A percentile compares a stretch with the other conserved stretches of the same genome.
Conservation (phyloP, 2,888 invertebrate species). For the Ischnura elegans region DNA sequence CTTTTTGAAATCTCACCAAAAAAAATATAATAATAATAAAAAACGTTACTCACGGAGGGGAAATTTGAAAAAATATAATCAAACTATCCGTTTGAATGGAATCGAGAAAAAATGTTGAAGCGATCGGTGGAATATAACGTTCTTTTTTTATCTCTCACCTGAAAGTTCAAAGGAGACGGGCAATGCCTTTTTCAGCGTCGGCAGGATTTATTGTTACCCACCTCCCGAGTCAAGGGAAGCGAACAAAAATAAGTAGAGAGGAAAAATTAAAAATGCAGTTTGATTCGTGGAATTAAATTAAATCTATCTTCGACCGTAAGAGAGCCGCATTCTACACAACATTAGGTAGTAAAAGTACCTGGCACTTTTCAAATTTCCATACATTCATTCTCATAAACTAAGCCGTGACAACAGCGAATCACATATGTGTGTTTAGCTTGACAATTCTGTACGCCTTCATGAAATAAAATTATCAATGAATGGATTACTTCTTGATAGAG, state of each 20-base stretch:
- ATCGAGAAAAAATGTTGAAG: not conserved
- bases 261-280: not conserved
- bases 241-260: not conserved
- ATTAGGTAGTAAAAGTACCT: not conserved
- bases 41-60: not conserved
- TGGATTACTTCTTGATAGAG: not conserved
- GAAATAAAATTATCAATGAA: not conserved
- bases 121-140: slow-evolving; percentile 25
- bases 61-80: not conserved
- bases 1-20: not conserved
- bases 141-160: not conserved
- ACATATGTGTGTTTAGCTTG: not conserved
- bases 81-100: slow-evolving; percentile 12
- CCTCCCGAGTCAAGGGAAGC: not conserved
- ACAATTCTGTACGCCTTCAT: not conserved
- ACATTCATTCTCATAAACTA: not conserved
- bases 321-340: not conserved
- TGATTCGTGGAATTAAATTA: not conserved
- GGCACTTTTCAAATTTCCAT: not conserved
- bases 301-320: too few relatives aligned
- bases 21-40: not conserved
- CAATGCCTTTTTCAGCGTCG: not conserved
- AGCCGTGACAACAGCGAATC: not conserved
- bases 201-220: not conserved
- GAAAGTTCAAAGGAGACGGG: not conserved